Base-by-base conservation (phyloP, 1,140 invertebrate genomes). In the Halesus radiatus region DNA sequence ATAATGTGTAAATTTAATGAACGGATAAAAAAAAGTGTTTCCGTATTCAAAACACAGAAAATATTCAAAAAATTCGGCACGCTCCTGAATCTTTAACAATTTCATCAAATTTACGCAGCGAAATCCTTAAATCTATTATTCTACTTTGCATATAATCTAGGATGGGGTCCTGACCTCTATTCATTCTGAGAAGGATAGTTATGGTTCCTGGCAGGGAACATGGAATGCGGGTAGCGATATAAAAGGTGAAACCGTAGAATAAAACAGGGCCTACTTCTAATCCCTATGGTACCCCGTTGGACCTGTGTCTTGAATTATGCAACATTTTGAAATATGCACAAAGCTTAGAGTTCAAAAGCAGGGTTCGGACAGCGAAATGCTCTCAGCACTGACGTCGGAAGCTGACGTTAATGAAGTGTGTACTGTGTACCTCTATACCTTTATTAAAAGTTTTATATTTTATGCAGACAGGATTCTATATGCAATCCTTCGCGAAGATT, bases 271-370 rank as follows among this genome's bases (percentile, higher is more conserved):
- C 37, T 23, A 29, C 26, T 60, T 60, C 18, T 32, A 23, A 20
- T 70, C 66, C 66, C 66, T 70, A 18, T 37, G 66, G 66, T n/a
- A 23, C n/a, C 18, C 66, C 29, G 22, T 26, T 13, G n/a, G 62
- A 70, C 53, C 72, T 66, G 18, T 66, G 66, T 23, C 74, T 53
- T 81, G 80, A 81, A 76, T 80, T 70, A 76, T 76, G 76, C 62
- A 80, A 20, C 29, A 20, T 26, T 76, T 76, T 80, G 79, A 80
- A 80, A 56, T 80, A 80, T 80, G 73, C 54, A 76, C 73, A 80
- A 76, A 76, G 52, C 50, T 53, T 80, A 80, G 64, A 80, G 78
- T 73, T 76, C 66, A 56, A 80, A 80, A 80, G 56, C 79, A 20
- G 66, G 37, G 32, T 37, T 29, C 3, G 37, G 18, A 70, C 29